Conservation (phyloP, 2,113 vertebrate species). For the Physeter macrocephalus region DNA sequence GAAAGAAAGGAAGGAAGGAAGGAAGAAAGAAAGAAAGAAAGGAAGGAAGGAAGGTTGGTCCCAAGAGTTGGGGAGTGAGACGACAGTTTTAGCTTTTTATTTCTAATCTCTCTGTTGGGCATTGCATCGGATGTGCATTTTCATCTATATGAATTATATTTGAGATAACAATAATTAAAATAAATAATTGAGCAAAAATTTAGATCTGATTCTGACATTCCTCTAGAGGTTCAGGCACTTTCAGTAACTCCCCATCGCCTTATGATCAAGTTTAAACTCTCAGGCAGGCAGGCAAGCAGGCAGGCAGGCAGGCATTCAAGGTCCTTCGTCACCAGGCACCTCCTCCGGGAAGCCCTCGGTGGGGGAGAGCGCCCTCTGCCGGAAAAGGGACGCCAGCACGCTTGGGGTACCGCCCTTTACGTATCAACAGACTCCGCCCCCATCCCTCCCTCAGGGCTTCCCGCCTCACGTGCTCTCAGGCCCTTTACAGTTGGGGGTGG, state of each 20-base stretch:
- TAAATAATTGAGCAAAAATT: not conserved
- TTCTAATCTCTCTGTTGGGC: not conserved
- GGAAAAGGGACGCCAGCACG: not conserved
- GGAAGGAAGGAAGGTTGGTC: not conserved
- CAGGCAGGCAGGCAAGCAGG: not conserved
- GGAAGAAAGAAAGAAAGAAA: not conserved
- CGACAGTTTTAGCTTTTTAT: not conserved
- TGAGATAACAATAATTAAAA: not conserved
- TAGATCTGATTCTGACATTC: not conserved
- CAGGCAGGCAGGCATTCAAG: not conserved
- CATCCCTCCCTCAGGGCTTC: rapidly evolving
- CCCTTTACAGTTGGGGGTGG: not conserved
- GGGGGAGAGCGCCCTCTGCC: conserved; percentile 29
- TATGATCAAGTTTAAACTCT: not conserved
- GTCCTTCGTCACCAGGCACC: not conserved
- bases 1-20: not conserved
- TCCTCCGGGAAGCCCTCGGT: conserved; percentile 33
- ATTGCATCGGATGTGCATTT: not conserved
- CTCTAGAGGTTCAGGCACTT: not conserved
- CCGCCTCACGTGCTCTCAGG: not conserved
- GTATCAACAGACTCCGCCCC: not conserved
- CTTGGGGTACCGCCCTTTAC: rapidly evolving
- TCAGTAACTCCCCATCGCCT: not conserved
- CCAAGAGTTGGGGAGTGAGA: not conserved
- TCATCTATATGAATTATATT: not conserved